phyloP scores from a whole-genome alignment of 2,797 vertebrate genomes.

The Tokudaia muenninki region DNA sequence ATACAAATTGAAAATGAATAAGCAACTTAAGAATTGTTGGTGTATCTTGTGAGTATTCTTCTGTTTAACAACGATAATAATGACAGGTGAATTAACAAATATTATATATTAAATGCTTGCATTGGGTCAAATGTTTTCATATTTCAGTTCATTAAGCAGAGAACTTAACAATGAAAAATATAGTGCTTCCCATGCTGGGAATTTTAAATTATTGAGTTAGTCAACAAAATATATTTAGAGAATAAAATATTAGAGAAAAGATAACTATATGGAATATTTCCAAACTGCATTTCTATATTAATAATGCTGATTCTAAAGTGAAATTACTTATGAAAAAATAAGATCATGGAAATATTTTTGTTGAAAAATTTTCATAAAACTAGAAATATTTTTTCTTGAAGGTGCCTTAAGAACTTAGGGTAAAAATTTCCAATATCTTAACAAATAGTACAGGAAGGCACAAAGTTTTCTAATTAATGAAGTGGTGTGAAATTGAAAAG shows the following conservation, averaged over 20 bases:
- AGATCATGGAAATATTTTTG: slow-evolving; percentile 14
- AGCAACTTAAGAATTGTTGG: not conserved
- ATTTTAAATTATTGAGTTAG: not conserved
- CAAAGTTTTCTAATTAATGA: not conserved
- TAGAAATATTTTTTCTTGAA: not conserved
- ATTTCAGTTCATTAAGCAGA: not conserved
- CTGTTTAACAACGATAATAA: not conserved
- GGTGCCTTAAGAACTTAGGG: not conserved
- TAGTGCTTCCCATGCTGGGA: not conserved
- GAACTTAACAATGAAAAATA: not conserved
- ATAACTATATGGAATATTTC: not conserved
- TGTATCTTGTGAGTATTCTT: not conserved
- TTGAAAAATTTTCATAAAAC: not conserved
- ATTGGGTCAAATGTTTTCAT: not conserved
- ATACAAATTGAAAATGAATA: slow-evolving; percentile 3
- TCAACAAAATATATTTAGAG: not conserved
- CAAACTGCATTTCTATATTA: not conserved
- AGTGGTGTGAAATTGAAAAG: not conserved
- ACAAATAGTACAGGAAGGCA: not conserved
- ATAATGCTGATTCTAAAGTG: not conserved
- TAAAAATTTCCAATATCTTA: slow-evolving; percentile 23
- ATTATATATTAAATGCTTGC: not conserved
- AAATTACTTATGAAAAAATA: not conserved
- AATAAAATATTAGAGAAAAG: not conserved
- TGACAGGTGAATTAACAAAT: not conserved